These are phyloP conservation scores for Hipparchia sbordonii DNA, from an alignment of 2,888 invertebrate genomes.

Conservation along the genomic window DNA sequence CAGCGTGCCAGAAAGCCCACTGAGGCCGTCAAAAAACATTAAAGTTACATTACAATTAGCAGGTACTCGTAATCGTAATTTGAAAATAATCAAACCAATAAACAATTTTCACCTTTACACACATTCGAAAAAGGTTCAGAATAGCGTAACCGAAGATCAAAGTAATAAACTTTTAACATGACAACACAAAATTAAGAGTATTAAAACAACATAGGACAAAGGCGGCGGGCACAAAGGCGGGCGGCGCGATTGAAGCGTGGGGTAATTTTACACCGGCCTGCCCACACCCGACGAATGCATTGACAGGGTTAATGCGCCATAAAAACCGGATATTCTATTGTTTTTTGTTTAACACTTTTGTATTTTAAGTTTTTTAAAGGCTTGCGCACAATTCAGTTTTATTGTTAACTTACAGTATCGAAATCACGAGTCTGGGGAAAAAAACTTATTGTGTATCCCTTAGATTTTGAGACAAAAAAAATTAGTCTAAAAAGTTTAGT, in stretches of 20 bases:
- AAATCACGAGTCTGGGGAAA: neutral
- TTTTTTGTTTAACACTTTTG: constrained; percentile 26
- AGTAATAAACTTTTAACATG: constrained; percentile 76
- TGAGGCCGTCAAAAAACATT: too few species aligned
- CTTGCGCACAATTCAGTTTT: constrained; percentile 7
- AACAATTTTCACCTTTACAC: neutral
- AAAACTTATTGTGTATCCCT: too few species aligned
- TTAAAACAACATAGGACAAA: constrained; percentile 76
- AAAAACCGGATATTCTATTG: constrained; percentile 16
- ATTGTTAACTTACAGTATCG: neutral
- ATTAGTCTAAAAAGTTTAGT: too few species aligned
- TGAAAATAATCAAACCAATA: neutral
- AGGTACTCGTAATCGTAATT: too few species aligned
- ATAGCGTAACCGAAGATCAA: constrained; percentile 4
- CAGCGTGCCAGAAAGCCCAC: too few species aligned
- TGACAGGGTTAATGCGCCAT: constrained; percentile 27
- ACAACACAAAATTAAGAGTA: constrained; percentile 76
- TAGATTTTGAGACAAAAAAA: too few species aligned
- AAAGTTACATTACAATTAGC: too few species aligned
- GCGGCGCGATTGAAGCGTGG: constrained; percentile 69
- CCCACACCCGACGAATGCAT: constrained; percentile 42
- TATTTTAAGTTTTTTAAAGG: constrained; percentile 19
- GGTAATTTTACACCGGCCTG: constrained; percentile 69
- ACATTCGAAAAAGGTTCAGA: constrained; percentile 13
- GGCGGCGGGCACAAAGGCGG: constrained; percentile 65